Evolutionary conservation across 1,140 invertebrate genomes (phyloP), one percentile per base, ranked within the genome.

Genomic region (Cotesia typhae): DNA sequence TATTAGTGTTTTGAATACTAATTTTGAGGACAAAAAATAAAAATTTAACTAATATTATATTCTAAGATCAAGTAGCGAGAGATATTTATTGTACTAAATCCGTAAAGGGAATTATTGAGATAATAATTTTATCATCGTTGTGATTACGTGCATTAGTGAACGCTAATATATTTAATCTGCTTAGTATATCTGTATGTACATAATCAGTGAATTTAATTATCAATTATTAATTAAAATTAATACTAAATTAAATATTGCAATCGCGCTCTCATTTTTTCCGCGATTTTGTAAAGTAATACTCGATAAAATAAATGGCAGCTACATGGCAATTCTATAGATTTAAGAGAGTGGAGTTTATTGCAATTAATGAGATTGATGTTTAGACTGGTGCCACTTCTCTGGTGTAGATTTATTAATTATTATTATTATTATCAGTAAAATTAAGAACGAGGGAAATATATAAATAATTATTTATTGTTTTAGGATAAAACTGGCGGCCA

Each of bases 391-490:
- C 41, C 41, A 47, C 41, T 47, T 47, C 41, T 47, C 41, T 47
- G 41, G 41, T 47, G 41, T 47, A 47, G 41, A 47, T 47, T 47
- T 9, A 47, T 47, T 41, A 7, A 41, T 7, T 47, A 47, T 9
- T 9, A 9, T 9, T 9, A 9, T 2, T 9, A 47, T 47, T 9
- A 47, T 47, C 10, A 7, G 10, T 47, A 7, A 47, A 17, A 53
- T 61, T 55, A 55, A 55, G 14, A 69, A 41, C 38, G 57, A 71
- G 76, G 80, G 80, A 77, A 76, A 83, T 79, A 81, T 84, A 84
- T 83, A 82, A 84, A 83, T 81, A 84, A 84, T 85, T 86, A 87
- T 86, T 87, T 86, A 85, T 87, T 86, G 80, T 85, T 84, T 83
- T 47, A 35, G 55, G 51, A 67, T 67, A 68, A 71, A 53, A 64